Conservation (phyloP, 2,888 invertebrate species). For the Syrista parreyssii region DNA sequence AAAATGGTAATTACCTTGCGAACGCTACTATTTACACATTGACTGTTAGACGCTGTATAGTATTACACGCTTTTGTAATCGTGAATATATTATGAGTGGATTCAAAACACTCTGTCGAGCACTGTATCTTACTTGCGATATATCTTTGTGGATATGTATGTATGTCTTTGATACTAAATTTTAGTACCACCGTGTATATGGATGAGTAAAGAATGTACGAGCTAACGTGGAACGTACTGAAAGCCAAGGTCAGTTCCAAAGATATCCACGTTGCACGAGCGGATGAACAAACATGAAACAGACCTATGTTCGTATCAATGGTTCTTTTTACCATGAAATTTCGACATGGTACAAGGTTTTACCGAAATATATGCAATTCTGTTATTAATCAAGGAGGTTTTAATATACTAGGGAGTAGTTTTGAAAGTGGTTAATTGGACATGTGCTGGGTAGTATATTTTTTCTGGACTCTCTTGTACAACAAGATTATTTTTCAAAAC, state of each 20-base stretch:
- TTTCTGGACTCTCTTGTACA: constrained; percentile 16
- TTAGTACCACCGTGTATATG: neutral
- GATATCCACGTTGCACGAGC: neutral
- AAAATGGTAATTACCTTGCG: constrained; percentile 39
- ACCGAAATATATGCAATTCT: neutral
- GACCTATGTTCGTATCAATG: neutral
- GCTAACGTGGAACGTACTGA: neutral
- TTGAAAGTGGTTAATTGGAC: constrained; percentile 33
- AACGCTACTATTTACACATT: neutral
- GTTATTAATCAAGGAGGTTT: neutral
- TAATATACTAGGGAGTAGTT: neutral
- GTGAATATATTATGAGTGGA: neutral
- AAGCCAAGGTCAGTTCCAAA: neutral
- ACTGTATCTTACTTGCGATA: neutral
- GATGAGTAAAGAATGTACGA: neutral
- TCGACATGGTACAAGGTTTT: neutral
- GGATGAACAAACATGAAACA: neutral
- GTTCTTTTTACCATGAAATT: neutral
- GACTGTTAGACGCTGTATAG: neutral
- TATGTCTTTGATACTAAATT: neutral
- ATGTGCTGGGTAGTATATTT: constrained; percentile 33
- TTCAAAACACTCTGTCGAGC: neutral
- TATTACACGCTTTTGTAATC: neutral
- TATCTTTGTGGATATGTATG: neutral
- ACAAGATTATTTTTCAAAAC: constrained; percentile 32